Evolutionary conservation across 2,888 invertebrate genomes (phyloP), one percentile per base, ranked within the genome.

Genomic region (Sisyra terminalis): DNA sequence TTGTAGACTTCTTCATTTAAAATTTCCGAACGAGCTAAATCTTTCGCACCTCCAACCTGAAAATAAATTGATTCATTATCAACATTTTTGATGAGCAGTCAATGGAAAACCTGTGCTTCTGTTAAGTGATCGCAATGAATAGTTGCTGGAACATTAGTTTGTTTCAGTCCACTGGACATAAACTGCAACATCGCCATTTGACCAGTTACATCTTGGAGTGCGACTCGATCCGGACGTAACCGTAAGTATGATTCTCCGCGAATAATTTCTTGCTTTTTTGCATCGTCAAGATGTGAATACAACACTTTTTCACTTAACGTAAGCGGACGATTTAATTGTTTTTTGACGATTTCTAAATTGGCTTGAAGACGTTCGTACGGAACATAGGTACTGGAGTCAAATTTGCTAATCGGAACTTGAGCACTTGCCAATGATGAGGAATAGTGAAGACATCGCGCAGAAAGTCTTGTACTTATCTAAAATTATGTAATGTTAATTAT

Each of bases 101-200:
- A 7, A 18, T 18, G 9, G 14, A 11, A 17, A 11, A 75, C 53
- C 64, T 97, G 93, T 0, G 98, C 98, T 61, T 98, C 94, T 56
- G 99, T 99, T 65, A 98, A 81, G 66, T 98, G 98, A 67, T 98
- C 98, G 58, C 98, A 99, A 62, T 98, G 98, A 57, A 99, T 96
- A 45, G 98, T 98, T 35, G 94, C 93, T 17, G 98, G 98, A 1
- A 98, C 98, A 29, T 97, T 96, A 0, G 98, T 97, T 49, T 71
- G 75, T 37, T 89, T 88, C 43, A 98, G 68, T 18, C 97, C 96
- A 42, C 94, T 96, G 1, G 96, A 96, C 58, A 98, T 98, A 64
- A 98, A 98, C 67, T 98, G 98, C 52, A 98, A 67, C 86, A 98
- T 87, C 15, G 98, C 98, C 98, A 98, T 98, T 70, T 98, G 98